Evolutionary conservation across 2,888 invertebrate species (phyloP).

Genomic region (Sialis fuliginosa): DNA sequence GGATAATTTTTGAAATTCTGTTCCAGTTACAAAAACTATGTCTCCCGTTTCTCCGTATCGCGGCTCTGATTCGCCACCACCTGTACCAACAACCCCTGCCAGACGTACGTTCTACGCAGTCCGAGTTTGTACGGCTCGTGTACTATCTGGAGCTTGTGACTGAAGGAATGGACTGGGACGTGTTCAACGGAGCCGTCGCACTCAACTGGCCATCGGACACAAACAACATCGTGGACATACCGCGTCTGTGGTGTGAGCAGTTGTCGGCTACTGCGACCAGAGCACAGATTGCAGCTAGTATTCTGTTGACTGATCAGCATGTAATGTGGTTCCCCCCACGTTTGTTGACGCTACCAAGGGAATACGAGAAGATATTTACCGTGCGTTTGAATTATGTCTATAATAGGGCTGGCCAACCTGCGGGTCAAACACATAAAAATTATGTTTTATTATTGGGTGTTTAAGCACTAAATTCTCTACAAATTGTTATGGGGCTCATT

Average conservation of each 20-base stretch:
- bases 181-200: constrained; percentile 44
- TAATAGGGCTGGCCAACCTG: too few relatives aligned
- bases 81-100: constrained; percentile 63
- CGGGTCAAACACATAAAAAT: too few relatives aligned
- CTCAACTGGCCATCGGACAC: constrained; percentile 37
- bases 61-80: constrained; percentile 56
- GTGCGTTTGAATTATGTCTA: constrained; percentile 25
- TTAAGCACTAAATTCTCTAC: too few relatives aligned
- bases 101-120: constrained; percentile 38
- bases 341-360: constrained; percentile 67
- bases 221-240: constrained; percentile 29
- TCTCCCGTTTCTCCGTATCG: constrained; percentile 69
- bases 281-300: constrained; percentile 41
- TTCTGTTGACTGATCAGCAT: constrained; percentile 55
- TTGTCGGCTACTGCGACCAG: constrained; percentile 34
- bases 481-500: too few relatives aligned
- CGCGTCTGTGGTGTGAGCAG: constrained; percentile 51
- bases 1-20: neutral
- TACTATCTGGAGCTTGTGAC: constrained; percentile 61
- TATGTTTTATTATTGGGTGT: too few relatives aligned
- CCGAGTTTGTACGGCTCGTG: constrained; percentile 62
- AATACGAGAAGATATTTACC: constrained; percentile 83
- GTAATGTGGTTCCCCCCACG: constrained; percentile 65
- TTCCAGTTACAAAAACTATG: constrained; percentile 56
- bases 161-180: constrained; percentile 44